Evolutionary conservation across 2,113 vertebrate species (phyloP).

Genomic region (Hypanus sabinus): DNA sequence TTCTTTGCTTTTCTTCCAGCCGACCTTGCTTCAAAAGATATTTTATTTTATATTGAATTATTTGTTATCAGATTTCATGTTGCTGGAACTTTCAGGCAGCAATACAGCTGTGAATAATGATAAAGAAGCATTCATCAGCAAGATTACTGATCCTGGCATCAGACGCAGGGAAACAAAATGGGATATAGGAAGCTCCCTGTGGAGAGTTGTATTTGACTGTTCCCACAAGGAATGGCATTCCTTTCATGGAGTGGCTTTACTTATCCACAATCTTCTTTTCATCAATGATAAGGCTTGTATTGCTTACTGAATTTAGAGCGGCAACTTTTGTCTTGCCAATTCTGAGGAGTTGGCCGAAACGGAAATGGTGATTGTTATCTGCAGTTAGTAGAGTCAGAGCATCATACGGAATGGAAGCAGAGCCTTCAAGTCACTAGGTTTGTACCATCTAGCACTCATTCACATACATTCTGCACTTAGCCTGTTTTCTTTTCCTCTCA

Average conservation of each 20-base stretch:
- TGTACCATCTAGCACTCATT: no score
- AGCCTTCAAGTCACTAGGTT: no score
- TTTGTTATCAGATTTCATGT: not conserved
- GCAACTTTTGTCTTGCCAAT: not conserved
- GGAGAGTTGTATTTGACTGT: not conserved
- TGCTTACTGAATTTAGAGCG: not conserved
- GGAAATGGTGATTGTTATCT: not conserved
- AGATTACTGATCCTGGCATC: not conserved
- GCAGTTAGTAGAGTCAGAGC: no score
- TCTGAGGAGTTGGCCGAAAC: not conserved
- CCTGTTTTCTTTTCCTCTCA: no score
- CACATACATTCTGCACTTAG: no score
- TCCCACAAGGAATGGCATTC: not conserved
- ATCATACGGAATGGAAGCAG: no score
- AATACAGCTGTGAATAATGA: not conserved
- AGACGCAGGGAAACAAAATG: no score
- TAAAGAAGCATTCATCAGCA: not conserved
- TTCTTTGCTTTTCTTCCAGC: not conserved
- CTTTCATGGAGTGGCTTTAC: not conserved
- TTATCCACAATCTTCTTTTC: not conserved
- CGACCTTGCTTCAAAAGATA: not conserved
- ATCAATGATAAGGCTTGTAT: not conserved
- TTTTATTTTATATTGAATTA: not conserved
- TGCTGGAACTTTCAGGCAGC: not conserved
- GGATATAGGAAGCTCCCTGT: not conserved